Evolutionary conservation across 2,888 invertebrate species (phyloP), one percentile per base, ranked within the genome.

Genomic region (Junonia oenone): DNA sequence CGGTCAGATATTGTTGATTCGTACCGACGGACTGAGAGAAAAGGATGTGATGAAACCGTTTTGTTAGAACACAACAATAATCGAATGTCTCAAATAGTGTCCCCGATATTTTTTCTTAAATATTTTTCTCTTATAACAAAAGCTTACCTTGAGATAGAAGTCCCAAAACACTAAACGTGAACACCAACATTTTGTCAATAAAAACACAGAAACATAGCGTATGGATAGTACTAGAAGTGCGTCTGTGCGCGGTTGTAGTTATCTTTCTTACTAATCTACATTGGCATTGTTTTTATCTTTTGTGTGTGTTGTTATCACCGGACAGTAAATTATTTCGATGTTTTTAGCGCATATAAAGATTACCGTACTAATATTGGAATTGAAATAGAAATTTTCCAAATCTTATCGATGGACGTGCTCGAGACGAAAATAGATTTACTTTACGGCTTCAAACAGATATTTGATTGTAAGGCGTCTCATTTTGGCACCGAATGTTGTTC

Each of bases 251-350:
- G 64, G 68, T 69, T 63, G 64, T 69, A 72, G 72, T 76, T 81
- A 81, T 81, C 79, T 63, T 61, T 81, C 79, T 63, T 61, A 81
- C 80, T 86, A 85, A 83, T 83, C 81, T 78, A 56, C 57, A 63
- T 59, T 62, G 64, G 69, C 70, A 72, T 71, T 65, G 67, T 64
- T 71, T 66, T 83, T 83, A 83, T 84, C 84, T 79, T 63, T 71
- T 65, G 62, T 69, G 63, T 65, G 60, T 65, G 61, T 63, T 64
- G 71, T 82, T 87, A 86, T 86, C 87, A 71, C 61, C 65, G 67
- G 71, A 65, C 70, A 69, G 69, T 86, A 84, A 81, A 83, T 83
- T 81, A 81, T 73, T 79, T 75, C 71, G 74, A 73, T 71, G 68
- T 73, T 72, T 45, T 68, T 51, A 65, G 62, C 73, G 71, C 72